phyloP scores from a whole-genome alignment of 1,140 invertebrate species.

The Orius laevigatus region DNA sequence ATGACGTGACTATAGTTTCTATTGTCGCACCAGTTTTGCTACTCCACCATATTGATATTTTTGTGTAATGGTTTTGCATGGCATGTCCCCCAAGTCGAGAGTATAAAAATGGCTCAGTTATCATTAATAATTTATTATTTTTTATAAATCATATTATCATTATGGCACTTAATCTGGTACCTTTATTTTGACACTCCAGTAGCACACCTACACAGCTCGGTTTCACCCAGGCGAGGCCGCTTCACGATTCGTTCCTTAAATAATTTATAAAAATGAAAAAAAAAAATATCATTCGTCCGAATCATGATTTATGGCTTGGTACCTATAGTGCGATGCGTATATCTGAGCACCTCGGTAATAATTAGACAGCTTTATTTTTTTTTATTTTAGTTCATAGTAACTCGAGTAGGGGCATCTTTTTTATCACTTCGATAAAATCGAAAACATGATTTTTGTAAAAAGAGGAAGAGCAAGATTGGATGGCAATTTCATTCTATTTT shows the following conservation, averaged over 20 bases:
- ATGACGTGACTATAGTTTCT: neutral
- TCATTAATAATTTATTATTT: too few relatives aligned
- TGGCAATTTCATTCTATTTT: too few relatives aligned
- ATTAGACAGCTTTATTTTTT: conserved; percentile 9
- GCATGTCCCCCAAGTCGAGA: conserved; percentile 11
- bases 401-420: too few relatives aligned
- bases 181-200: conserved; percentile 10
- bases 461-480: too few relatives aligned
- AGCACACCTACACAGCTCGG: conserved; percentile 12
- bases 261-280: neutral
- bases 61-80: conserved; percentile 15
- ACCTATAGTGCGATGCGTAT: conserved; percentile 11
- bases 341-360: conserved; percentile 14
- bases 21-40: conserved; percentile 12
- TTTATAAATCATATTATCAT: too few relatives aligned
- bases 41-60: conserved; percentile 10
- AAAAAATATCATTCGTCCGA: too few relatives aligned
- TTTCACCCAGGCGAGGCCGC: neutral
- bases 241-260: neutral
- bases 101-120: neutral
- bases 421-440: too few relatives aligned
- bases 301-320: too few relatives aligned
- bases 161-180: conserved; percentile 9
- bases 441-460: too few relatives aligned
- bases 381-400: neutral